phyloP scores from a whole-genome alignment of 2,797 vertebrate species.

The Pseudomugil gertrudae region DNA sequence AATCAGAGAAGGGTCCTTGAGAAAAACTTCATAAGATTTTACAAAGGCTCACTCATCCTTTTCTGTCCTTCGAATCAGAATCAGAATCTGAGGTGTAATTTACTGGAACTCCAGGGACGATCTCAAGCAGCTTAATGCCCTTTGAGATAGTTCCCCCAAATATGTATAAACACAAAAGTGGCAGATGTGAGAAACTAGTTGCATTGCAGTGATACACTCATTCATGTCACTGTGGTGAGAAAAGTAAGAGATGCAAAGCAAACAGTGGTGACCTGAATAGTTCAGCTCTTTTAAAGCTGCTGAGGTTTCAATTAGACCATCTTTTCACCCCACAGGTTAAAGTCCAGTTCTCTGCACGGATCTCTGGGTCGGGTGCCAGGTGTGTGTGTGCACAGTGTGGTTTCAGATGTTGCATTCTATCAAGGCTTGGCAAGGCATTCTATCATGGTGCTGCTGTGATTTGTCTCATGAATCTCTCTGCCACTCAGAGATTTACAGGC shows the following conservation, averaged over 20 bases:
- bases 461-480: conserved; percentile 39
- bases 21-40: not conserved
- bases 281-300: conserved; percentile 48
- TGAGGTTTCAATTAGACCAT: conserved; percentile 64
- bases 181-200: conserved; percentile 18
- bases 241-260: conserved; percentile 28
- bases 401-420: conserved; percentile 17
- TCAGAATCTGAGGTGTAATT: conserved; percentile 30
- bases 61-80: conserved; percentile 36
- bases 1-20: not conserved
- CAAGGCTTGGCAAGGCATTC: conserved; percentile 32
- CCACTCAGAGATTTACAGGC: conserved; percentile 51
- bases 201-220: conserved; percentile 50
- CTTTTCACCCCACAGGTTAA: conserved; percentile 43
- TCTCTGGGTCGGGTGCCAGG: conserved; percentile 29
- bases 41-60: not conserved
- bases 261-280: conserved; percentile 40
- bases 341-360: conserved; percentile 21
- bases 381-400: conserved; percentile 4
- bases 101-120: conserved; percentile 28
- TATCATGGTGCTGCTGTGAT: conserved; percentile 6
- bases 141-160: conserved; percentile 40
- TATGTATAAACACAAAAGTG: conserved; percentile 38
- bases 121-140: conserved; percentile 27
- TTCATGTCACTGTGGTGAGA: conserved; percentile 36